Base-by-base conservation (phyloP, 2,888 invertebrate species). In the Apamea monoglypha region DNA sequence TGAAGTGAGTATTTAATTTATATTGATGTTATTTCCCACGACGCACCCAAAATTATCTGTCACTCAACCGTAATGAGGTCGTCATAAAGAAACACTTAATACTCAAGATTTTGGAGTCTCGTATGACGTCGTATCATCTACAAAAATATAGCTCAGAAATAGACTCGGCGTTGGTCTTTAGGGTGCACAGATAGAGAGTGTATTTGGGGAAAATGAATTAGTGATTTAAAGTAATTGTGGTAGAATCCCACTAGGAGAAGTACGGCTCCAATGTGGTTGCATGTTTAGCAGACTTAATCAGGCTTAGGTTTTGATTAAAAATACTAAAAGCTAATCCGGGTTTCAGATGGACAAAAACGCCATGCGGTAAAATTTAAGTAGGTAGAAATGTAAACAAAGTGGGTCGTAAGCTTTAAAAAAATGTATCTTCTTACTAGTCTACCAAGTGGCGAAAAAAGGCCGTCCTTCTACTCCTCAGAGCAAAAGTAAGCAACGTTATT, bases 61-160 rank as follows among this genome's bases (percentile, higher is more conserved):
- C 83, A 86, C 56, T 80, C 76, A 79, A 88, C 84, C 75, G 76
- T 78, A 87, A 84, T 75, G 81, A 83, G 83, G 86, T 81, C 87
- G 81, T 72, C 81, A 85, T 85, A 82, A 82, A 87, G 76, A 56
- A 76, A 82, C 79, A 71, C 73, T 77, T 85, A 82, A 77, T 80
- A 69, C 50, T 78, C 32, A 44, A 70, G 70, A 73, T 74, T 87
- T 82, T 67, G 75, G 76, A 74, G 71, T 47, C 63, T 47, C 59
- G 25, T 75, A 47, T 59, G 70, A 71, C 63, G 74, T 77, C 63
- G 53, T 53, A 71, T 61, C 61, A 66, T 66, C 64, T 81, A 77
- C 74, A 81, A 64, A 70, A 74, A 75, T 44, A 5, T 59, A 47
- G 29, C 44, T 70, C 59, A 69, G 59, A 84, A 87, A 87, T 87